A percentile compares a stretch with the other conserved stretches of the same genome.
These are phyloP conservation scores for Pristionchus maxplancki DNA, from an alignment of 2,888 invertebrate species.

Conservation along the genomic window DNA sequence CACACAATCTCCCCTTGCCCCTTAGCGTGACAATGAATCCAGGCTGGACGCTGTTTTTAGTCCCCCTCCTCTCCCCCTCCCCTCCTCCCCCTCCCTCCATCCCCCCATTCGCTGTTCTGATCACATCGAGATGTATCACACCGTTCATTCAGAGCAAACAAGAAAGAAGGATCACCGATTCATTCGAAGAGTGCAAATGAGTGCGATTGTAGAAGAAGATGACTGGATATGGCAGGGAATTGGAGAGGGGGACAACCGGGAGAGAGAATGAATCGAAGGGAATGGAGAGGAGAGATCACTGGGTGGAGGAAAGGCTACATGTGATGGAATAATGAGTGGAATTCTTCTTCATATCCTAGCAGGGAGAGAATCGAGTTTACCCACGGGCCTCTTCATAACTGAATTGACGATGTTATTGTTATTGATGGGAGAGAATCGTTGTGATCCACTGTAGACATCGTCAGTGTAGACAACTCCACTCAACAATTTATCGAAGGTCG, in stretches of 20 bases:
- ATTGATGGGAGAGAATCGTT: not conserved
- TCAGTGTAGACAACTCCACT: conserved; percentile 77
- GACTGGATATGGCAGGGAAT: conserved; percentile 11
- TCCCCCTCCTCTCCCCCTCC: not conserved
- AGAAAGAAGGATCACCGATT: conserved; percentile 15
- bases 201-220: not conserved
- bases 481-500: conserved; percentile 70
- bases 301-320: not conserved
- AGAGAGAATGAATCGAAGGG: not conserved
- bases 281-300: not conserved
- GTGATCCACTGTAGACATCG: conserved; percentile 62
- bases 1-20: conserved; percentile 22
- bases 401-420: conserved; percentile 3
- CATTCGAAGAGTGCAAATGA: conserved; percentile 11
- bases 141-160: not conserved
- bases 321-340: not conserved
- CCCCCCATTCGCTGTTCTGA: not conserved
- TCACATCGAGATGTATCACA: not conserved
- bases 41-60: conserved; percentile 9
- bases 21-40: conserved; percentile 36
- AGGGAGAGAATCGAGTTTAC: conserved; percentile 32
- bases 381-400: conserved; percentile 16
- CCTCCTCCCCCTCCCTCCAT: not conserved
- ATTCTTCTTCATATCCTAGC: conserved; percentile 25
- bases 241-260: not conserved